Conservation (phyloP, 2,797 vertebrate genomes). For the Simalia tracyae region DNA sequence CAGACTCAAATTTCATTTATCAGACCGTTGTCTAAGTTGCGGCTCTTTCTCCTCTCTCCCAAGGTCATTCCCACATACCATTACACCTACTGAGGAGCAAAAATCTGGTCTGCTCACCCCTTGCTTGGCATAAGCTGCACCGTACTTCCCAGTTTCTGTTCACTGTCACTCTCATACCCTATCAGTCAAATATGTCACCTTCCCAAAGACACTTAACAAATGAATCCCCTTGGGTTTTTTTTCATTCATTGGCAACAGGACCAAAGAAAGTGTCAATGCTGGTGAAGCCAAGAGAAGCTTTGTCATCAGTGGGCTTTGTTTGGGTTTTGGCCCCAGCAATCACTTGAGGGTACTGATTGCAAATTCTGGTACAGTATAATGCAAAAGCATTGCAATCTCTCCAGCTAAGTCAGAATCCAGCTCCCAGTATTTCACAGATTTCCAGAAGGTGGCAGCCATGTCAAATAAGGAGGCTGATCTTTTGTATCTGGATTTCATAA, state of each 20-base stretch:
- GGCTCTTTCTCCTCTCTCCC: too few species aligned
- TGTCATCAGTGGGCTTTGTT: neutral
- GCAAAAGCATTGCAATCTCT: neutral
- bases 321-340: neutral
- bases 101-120: neutral
- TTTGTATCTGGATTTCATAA: conserved; percentile 3
- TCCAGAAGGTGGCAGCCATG: conserved; percentile 71
- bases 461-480: conserved; percentile 26
- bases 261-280: neutral
- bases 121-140: neutral
- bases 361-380: neutral
- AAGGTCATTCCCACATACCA: neutral
- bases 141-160: neutral
- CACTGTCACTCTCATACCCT: neutral
- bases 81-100: neutral
- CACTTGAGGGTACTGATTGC: neutral
- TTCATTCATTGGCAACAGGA: neutral
- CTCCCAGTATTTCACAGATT: neutral
- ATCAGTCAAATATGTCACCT: neutral
- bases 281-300: neutral
- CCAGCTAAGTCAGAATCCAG: neutral
- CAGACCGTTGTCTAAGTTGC: neutral
- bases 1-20: neutral
- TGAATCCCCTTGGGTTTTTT: neutral
- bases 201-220: neutral